Evolutionary conservation across 2,888 invertebrate species (phyloP), one percentile per base, ranked within the genome.

Genomic region (Pollenia griseotomentosa): DNA sequence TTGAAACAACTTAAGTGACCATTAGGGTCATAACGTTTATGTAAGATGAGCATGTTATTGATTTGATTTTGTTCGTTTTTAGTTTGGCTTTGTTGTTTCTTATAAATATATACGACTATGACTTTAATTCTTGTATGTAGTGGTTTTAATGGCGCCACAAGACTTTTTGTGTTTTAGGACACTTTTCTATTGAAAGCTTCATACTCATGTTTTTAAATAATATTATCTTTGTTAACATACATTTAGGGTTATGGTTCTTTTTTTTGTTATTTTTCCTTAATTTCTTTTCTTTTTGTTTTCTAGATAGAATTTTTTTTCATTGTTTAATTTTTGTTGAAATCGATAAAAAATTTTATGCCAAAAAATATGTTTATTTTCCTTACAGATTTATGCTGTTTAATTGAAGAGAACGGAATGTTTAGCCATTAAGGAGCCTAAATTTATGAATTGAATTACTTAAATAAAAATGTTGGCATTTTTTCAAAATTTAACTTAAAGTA

Each of bases 291-390:
- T 51, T 73, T 53, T 53, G 10, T 78, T 59, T 66, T 33, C 14
- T 33, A 16, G 19, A 48, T 19, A n/a, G 16, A 40, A 23, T 53
- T 40, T 12, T 65, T 14, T 12, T 80, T 71, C 33, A 14, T 59
- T 74, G 14, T 16, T 51, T 55, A 16, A 48, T 63, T 65, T 42
- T 57, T 53, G 48, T 66, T 9, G 7, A 71, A 85, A 85, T 85
- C 85, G 77, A 85, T 81, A 85, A 71, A 71, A 42, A 71, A 7
- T 77, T 77, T 66, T 77, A 75, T 77, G 85, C 85, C 80, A 85
- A 85, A 68, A 73, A 70, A 68, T 65, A 73, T 79, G 70, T 23
- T 55, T 74, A n/a, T 42, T 40, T 51, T 59, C 14, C 19, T 75
- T 9, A 16, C 61, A 53, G 46, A 61, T 75, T 75, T 75, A 74